These are phyloP conservation scores for Drosophila lutescens DNA, from an alignment of 2,888 invertebrate species.

Conservation along the genomic window DNA sequence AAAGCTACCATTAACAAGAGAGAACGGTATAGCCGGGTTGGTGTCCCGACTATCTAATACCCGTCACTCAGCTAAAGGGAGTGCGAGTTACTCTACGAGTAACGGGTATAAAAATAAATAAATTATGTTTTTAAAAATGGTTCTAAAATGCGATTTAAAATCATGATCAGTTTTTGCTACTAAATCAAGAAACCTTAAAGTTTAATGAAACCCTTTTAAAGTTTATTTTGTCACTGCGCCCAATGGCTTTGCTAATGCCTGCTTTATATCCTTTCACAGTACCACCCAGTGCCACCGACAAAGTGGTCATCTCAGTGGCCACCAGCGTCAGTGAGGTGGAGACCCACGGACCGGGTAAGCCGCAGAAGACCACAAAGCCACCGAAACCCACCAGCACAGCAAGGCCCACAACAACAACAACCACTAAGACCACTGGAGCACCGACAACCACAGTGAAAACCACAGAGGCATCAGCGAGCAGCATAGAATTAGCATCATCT, in stretches of 20 bases:
- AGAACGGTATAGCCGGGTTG: no score
- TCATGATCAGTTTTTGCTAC: no score
- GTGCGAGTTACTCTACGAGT: no score
- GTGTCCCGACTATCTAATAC: no score
- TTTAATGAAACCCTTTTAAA: no score
- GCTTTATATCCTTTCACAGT: conserved; percentile 12
- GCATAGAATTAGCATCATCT: conserved; percentile 60
- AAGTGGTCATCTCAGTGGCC: conserved; percentile 79
- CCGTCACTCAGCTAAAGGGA: no score
- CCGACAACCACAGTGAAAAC: conserved; percentile 57
- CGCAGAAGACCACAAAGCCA: conserved; percentile 53
- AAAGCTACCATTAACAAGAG: no score
- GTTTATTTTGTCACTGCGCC: background rate
- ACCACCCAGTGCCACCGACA: conserved; percentile 71
- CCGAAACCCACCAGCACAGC: conserved; percentile 36
- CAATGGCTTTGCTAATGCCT: background rate
- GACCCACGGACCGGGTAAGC: conserved; percentile 38
- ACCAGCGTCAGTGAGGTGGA: conserved; percentile 75
- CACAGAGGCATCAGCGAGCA: conserved; percentile 48
- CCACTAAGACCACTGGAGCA: conserved; percentile 28
- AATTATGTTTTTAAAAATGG: no score
- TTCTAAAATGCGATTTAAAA: no score
- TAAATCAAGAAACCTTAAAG: no score
- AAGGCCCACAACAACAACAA: conserved; percentile 34
- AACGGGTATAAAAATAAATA: no score